Base-by-base conservation (phyloP, 2,797 vertebrate genomes). In the Melopsittacus undulatus region DNA sequence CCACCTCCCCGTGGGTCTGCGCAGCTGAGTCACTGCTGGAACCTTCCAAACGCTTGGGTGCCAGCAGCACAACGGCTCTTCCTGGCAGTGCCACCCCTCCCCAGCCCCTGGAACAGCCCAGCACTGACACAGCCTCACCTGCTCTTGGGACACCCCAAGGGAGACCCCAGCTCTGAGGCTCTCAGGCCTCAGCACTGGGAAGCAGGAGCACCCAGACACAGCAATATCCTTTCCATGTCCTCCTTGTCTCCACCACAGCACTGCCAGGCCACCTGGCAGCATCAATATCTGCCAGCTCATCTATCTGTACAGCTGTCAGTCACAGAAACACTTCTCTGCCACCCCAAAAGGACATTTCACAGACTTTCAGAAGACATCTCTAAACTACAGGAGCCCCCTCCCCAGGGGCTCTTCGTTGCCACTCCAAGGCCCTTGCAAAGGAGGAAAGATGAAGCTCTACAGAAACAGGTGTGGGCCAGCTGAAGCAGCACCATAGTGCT, bases 1-100 rank as follows among this genome's bases (percentile, higher is more conserved):
- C 92, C 97, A 97, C 94, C 96, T 97, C 97, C 95, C 96, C 10
- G 30, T 88, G 82, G 93, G 90, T 92, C 95, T 8, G 56, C 61
- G 11, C 61, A 96, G 98, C 97, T 98, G 98, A 98, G 98, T 98
- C 98, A 98, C 84, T 95, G 93, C 94, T 94, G 56, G 90, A 97
- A 97, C 95, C 88, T 97, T 97, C 95, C 79, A 90, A 97, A 94
- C 1, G 26, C 84, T 90, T 77, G 77, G 92, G 78, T 24, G 46
- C 91, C 83, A 87, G 77, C 18, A 2, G 89, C 57, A 83, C 90
- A 92, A 42, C 78, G 85, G 89, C 75, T 80, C 54, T 27, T 69
- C 86, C 75, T 89, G 94, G 93, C 77, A 92, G 69, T 5, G 5
- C 66, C 49, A 27, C 42, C 40, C 59, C 62, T 63, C 52, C 54